phyloP scores from a whole-genome alignment of 2,888 invertebrate genomes.

The Euplagia quadripunctaria region DNA sequence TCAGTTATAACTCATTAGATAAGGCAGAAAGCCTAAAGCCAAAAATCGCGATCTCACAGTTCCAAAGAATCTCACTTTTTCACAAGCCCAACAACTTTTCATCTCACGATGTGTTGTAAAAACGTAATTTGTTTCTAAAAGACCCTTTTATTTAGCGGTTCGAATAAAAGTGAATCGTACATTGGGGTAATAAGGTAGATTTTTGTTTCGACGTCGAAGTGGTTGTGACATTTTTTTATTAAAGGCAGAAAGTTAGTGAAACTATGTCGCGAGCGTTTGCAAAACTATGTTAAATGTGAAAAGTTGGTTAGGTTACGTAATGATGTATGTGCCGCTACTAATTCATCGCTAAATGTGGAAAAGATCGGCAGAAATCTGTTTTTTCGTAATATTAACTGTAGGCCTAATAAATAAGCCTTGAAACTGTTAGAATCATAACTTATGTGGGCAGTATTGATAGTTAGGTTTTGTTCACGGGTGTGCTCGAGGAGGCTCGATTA shows the following conservation, averaged over 20 bases:
- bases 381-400: not conserved
- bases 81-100: constrained; percentile 53
- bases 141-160: constrained; percentile 40
- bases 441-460: no score
- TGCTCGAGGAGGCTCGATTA: no score
- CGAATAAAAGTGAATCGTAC: constrained; percentile 36
- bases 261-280: constrained; percentile 52
- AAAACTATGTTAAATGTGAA: constrained; percentile 54
- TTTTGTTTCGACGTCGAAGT: constrained; percentile 31
- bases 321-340: constrained; percentile 48
- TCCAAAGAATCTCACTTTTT: constrained; percentile 39
- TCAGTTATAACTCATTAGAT: constrained; percentile 64
- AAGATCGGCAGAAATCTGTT: constrained; percentile 29
- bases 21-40: constrained; percentile 48
- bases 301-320: constrained; percentile 47
- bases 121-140: constrained; percentile 61
- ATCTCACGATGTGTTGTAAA: constrained; percentile 59
- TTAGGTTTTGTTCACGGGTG: no score
- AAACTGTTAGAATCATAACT: no score
- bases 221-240: constrained; percentile 30
- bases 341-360: constrained; percentile 48
- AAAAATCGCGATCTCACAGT: constrained; percentile 47
- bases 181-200: constrained; percentile 23
- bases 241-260: constrained; percentile 34
- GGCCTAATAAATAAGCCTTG: not conserved